Conservation (phyloP, 2,113 vertebrate genomes). For the Centropus bengalensis region DNA sequence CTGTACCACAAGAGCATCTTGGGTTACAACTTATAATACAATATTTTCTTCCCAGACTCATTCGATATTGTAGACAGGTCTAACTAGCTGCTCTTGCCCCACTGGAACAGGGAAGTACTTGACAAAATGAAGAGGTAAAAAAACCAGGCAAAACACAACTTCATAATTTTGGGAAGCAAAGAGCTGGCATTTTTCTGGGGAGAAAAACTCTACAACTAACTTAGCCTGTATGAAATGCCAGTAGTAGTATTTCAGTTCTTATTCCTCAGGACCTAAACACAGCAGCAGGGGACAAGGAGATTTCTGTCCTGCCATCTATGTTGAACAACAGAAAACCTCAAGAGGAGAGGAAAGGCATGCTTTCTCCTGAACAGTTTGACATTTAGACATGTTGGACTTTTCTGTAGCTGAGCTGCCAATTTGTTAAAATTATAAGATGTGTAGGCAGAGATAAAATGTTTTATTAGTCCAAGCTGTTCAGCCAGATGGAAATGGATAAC, state of each 20-base stretch:
- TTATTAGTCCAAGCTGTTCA: neutral
- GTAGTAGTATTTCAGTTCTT: neutral
- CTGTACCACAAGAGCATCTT: neutral
- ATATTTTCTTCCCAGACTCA: neutral
- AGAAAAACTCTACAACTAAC: neutral
- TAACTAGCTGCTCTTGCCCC: neutral
- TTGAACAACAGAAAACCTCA: neutral
- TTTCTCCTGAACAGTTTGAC: neutral
- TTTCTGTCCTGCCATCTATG: neutral
- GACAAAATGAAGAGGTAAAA: neutral
- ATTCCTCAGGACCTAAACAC: neutral
- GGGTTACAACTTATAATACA: neutral
- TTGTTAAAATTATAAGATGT: neutral
- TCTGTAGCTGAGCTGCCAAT: neutral
- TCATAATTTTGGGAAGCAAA: neutral
- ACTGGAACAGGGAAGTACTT: neutral
- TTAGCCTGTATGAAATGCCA: neutral
- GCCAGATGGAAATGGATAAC: neutral
- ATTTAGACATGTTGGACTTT: neutral
- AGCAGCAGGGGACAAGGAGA: neutral
- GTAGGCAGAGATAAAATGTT: neutral
- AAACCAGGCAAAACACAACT: neutral
- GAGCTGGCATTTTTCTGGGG: neutral
- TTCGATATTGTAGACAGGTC: neutral
- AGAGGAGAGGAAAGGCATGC: neutral